Percentiles rank a stretch among this genome's conserved stretches.
Conservation (phyloP, 2,888 invertebrate genomes). For the Diarsia mendica region DNA sequence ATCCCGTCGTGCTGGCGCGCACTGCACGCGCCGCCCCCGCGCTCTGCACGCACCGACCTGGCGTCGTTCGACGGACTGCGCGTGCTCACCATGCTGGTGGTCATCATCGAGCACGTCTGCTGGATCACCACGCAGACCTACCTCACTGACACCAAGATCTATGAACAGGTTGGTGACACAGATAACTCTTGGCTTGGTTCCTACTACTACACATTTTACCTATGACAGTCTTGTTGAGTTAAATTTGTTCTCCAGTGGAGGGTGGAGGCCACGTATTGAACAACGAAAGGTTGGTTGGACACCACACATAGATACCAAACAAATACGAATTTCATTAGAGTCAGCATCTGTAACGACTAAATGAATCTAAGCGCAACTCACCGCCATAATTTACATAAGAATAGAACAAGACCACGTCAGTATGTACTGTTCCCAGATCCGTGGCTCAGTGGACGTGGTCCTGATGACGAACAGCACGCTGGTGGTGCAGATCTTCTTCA, state of each 20-base stretch:
- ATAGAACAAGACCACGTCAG: neutral
- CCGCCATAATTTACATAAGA: too few species aligned
- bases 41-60: slow-evolving; percentile 75
- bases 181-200: neutral
- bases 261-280: neutral
- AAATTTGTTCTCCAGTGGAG: neutral
- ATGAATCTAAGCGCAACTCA: too few species aligned
- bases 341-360: too few species aligned
- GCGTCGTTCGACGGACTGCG: slow-evolving; percentile 84
- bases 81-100: slow-evolving; percentile 84
- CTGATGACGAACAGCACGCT: slow-evolving; percentile 86
- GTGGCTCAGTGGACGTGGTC: slow-evolving; percentile 78
- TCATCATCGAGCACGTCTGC: slow-evolving; percentile 86
- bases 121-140: slow-evolving; percentile 84
- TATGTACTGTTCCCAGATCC: slow-evolving; percentile 70
- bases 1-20: slow-evolving; percentile 77
- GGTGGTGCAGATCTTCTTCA: slow-evolving; percentile 87
- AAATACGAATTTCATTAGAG: too few species aligned
- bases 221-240: neutral
- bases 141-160: slow-evolving; percentile 77
- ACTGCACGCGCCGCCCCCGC: slow-evolving; percentile 72
- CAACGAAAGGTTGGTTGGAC: neutral
- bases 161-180: slow-evolving; percentile 75
- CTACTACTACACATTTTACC: too few species aligned
- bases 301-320: too few species aligned